phyloP scores from a whole-genome alignment of 2,113 vertebrate genomes.

The Protobothrops mucrosquamatus region DNA sequence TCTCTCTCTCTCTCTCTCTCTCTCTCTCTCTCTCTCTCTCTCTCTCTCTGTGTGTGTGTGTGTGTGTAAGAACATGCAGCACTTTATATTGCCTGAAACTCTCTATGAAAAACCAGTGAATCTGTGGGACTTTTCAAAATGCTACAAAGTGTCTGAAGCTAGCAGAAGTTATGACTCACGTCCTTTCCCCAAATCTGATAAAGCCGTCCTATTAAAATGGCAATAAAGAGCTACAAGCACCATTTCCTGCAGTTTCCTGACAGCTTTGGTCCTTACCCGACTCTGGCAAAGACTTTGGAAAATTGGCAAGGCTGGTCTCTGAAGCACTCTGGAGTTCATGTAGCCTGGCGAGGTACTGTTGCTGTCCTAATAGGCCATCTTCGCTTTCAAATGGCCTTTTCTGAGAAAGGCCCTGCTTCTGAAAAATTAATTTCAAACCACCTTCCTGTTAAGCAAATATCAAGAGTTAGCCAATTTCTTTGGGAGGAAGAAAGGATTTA shows the following conservation, averaged over 20 bases:
- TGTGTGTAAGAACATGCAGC: neutral
- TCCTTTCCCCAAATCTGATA: neutral
- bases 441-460: constrained; percentile 85
- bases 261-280: constrained; percentile 68
- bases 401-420: constrained; percentile 91
- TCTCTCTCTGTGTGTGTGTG: neutral
- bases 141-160: neutral
- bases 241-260: neutral
- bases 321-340: constrained; percentile 91
- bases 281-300: constrained; percentile 80
- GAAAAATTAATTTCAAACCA: constrained; percentile 97
- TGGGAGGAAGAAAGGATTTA: constrained; percentile 48
- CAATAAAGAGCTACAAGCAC: neutral
- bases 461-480: constrained; percentile 56
- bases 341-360: constrained; percentile 90
- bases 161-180: neutral
- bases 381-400: constrained; percentile 89
- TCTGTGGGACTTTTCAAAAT: neutral
- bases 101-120: neutral
- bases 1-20: neutral
- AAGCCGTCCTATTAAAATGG: neutral
- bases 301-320: constrained; percentile 85
- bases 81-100: neutral
- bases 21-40: too few species aligned
- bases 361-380: constrained; percentile 85